Conservation (phyloP, 2,113 vertebrate genomes). For the Coracopsis vasa region DNA sequence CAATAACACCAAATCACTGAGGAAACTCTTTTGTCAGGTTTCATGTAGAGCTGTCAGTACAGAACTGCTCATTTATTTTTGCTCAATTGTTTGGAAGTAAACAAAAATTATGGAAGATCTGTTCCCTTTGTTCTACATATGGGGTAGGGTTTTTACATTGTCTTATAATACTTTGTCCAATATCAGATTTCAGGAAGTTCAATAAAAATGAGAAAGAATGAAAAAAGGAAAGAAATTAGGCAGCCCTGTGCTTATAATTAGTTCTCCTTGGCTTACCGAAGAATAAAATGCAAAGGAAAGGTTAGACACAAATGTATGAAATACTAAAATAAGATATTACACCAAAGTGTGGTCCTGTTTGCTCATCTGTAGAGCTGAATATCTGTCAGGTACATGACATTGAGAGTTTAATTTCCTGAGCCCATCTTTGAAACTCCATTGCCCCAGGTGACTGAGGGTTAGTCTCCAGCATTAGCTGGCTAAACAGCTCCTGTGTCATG, state of each 20-base stretch:
- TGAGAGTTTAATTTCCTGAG: not conserved
- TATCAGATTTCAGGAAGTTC: not conserved
- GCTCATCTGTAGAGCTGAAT: not conserved
- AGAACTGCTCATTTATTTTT: not conserved
- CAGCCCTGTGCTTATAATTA: not conserved
- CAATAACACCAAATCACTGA: not conserved
- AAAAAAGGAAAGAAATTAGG: not conserved
- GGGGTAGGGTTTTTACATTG: not conserved
- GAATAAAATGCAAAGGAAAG: not conserved
- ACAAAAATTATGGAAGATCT: not conserved
- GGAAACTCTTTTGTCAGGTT: not conserved
- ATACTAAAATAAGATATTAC: not conserved
- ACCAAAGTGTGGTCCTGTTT: not conserved
- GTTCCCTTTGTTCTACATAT: not conserved
- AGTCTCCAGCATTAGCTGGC: not conserved
- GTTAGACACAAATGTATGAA: not conserved
- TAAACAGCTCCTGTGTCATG: not conserved
- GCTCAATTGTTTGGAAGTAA: not conserved
- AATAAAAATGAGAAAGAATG: not conserved
- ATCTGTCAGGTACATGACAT: not conserved
- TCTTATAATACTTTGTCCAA: not conserved
- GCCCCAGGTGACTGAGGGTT: not conserved
- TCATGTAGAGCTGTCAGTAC: not conserved
- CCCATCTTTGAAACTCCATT: not conserved
- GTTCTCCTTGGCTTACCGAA: not conserved